phyloP scores from a whole-genome alignment of 2,888 invertebrate genomes.

The Spicauda simplicius region DNA sequence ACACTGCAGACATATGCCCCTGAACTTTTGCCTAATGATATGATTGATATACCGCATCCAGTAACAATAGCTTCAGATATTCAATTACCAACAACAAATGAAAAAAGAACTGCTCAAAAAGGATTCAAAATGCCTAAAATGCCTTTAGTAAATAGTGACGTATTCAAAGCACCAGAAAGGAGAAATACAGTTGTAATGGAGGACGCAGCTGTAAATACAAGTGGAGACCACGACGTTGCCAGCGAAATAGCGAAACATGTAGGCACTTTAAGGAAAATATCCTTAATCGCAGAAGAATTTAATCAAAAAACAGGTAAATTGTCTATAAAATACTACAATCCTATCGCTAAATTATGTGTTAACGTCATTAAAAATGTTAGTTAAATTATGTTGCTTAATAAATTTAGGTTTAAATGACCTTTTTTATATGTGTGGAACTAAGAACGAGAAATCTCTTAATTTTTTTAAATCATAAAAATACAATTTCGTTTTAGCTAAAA shows the following conservation, averaged over 20 bases:
- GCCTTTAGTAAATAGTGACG: conserved; percentile 69
- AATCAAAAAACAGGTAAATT: conserved; percentile 74
- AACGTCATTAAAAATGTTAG: too few relatives aligned
- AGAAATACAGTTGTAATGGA: conserved; percentile 50
- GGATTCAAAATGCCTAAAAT: conserved; percentile 71
- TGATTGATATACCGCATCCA: conserved; percentile 49
- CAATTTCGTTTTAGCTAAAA: conserved; percentile 65
- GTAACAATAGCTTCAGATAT: conserved; percentile 33
- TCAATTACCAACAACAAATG: conserved; percentile 43
- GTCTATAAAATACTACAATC: too few relatives aligned
- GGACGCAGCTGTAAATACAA: conserved; percentile 67
- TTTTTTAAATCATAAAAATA: background rate
- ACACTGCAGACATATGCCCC: conserved; percentile 64
- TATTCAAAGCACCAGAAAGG: conserved; percentile 58
- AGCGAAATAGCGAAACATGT: conserved; percentile 70
- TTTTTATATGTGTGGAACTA: too few relatives aligned
- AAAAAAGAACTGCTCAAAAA: conserved; percentile 28
- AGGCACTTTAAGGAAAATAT: conserved; percentile 69
- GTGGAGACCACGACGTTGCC: conserved; percentile 67
- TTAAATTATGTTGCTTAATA: too few relatives aligned
- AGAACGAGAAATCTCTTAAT: too few relatives aligned
- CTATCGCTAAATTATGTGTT: too few relatives aligned
- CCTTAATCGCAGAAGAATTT: conserved; percentile 78
- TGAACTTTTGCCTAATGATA: conserved; percentile 63
- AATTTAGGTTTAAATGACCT: too few relatives aligned